A percentile compares a stretch with the other conserved stretches of the same genome.
Evolutionary conservation across 1,140 invertebrate genomes (phyloP).

Genomic region (Drosophila truncata): DNA sequence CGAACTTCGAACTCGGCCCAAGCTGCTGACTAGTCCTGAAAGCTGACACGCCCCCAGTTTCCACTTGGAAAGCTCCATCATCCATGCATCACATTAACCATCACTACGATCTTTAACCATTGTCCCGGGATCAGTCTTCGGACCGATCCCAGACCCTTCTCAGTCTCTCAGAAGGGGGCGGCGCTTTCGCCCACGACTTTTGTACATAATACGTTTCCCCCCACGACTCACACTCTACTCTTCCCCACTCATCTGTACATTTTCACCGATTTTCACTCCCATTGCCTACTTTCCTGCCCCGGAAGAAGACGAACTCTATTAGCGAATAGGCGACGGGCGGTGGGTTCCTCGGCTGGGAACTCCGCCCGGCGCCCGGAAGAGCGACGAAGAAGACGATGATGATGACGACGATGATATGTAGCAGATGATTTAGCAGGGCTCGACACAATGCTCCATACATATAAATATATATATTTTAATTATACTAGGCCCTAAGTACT

Average conservation of each 20-base stretch:
- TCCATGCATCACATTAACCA: constrained; percentile 40
- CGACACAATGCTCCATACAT: constrained; percentile 61
- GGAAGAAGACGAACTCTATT: constrained; percentile 47
- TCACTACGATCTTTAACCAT: constrained; percentile 37
- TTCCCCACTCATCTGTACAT: constrained; percentile 22
- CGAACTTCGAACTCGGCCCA: constrained; percentile 74
- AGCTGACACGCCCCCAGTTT: constrained; percentile 66
- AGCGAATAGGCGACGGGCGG: constrained; percentile 72
- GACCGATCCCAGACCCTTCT: constrained; percentile 19
- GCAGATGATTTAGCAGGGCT: constrained; percentile 63
- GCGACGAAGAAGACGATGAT: constrained; percentile 52
- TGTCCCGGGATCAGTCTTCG: background rate
- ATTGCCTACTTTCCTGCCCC: constrained; percentile 31
- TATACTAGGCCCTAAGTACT: constrained; percentile 81
- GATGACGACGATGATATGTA: constrained; percentile 46
- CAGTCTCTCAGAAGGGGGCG: constrained; percentile 34
- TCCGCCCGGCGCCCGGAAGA: constrained; percentile 57
- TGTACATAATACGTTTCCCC: constrained; percentile 74
- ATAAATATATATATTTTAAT: constrained; percentile 73
- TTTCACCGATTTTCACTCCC: constrained; percentile 19
- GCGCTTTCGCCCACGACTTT: constrained; percentile 65
- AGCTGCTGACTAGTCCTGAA: constrained; percentile 84
- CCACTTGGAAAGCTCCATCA: constrained; percentile 37
- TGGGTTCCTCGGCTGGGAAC: constrained; percentile 62
- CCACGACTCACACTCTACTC: constrained; percentile 10